Evolutionary conservation across 2,797 vertebrate species (phyloP).

Genomic region (Semotilus atromaculatus): DNA sequence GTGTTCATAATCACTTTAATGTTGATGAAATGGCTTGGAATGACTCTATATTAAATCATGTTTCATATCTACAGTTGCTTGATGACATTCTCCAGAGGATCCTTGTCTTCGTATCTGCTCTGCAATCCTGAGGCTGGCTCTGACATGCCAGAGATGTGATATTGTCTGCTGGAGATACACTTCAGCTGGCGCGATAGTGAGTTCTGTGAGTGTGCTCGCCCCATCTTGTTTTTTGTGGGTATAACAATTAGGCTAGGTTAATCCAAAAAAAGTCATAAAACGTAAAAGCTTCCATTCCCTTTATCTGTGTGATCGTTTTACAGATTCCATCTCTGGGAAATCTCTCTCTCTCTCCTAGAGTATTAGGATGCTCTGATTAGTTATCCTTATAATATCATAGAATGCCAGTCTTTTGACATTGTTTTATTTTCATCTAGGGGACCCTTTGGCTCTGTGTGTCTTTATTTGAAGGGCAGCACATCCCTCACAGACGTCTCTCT

Average conservation of each 20-base stretch:
- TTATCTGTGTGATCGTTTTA: too few species aligned
- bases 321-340: slow-evolving; percentile 6
- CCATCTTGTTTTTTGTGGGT: too few species aligned
- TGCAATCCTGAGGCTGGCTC: slow-evolving; percentile 2
- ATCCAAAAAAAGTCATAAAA: too few species aligned
- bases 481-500: neutral
- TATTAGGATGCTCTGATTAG: neutral
- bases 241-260: too few species aligned
- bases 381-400: neutral
- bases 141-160: neutral
- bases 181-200: too few species aligned
- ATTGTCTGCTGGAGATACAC: neutral
- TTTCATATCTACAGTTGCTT: too few species aligned
- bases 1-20: neutral
- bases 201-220: too few species aligned
- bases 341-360: neutral
- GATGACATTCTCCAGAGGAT: neutral
- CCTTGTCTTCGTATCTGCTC: neutral
- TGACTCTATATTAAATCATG: too few species aligned
- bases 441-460: neutral
- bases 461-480: slow-evolving; percentile 4
- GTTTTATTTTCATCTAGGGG: neutral
- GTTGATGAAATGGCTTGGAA: neutral
- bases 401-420: neutral
- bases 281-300: too few species aligned